A percentile compares a stretch with the other conserved stretches of the same genome.
Conservation (phyloP, 2,888 invertebrate species). For the Pocota personata region DNA sequence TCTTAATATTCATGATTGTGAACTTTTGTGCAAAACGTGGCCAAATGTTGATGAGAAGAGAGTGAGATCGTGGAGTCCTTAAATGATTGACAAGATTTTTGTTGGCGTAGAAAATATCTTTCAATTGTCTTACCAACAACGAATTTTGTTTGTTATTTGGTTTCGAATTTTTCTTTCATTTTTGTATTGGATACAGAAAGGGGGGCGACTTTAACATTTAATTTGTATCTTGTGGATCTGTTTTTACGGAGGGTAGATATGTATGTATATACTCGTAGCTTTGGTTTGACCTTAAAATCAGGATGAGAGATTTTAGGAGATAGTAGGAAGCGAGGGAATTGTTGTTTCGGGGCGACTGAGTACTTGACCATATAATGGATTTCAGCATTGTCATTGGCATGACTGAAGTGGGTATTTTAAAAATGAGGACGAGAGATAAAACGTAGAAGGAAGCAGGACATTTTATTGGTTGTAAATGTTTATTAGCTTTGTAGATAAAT, state of each 20-base stretch:
- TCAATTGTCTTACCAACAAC: background rate
- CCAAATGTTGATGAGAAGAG: background rate
- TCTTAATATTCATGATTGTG: slow-evolving; percentile 43
- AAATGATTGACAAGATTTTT: slow-evolving; percentile 43
- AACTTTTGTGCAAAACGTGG: background rate
- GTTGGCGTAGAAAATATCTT: background rate
- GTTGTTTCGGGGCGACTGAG: background rate
- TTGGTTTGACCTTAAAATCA: background rate
- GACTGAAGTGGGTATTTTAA: background rate
- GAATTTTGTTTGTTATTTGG: slow-evolving; percentile 21
- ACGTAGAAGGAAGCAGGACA: background rate
- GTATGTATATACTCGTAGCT: background rate
- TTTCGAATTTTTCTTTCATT: background rate
- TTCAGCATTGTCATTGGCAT: slow-evolving; percentile 18
- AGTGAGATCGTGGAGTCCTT: background rate
- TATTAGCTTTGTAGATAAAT: background rate
- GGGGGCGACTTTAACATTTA: slow-evolving; percentile 30
- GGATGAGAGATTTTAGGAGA: background rate
- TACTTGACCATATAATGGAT: slow-evolving; percentile 36
- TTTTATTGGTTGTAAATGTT: slow-evolving; percentile 18
- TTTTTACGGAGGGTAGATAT: background rate
- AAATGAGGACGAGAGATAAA: slow-evolving; percentile 5
- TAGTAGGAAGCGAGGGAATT: background rate
- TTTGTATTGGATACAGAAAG: background rate
- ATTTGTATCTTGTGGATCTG: slow-evolving; percentile 16